These are phyloP conservation scores for Entelurus aequoreus DNA, from an alignment of 2,113 vertebrate species.

Conservation along the genomic window DNA sequence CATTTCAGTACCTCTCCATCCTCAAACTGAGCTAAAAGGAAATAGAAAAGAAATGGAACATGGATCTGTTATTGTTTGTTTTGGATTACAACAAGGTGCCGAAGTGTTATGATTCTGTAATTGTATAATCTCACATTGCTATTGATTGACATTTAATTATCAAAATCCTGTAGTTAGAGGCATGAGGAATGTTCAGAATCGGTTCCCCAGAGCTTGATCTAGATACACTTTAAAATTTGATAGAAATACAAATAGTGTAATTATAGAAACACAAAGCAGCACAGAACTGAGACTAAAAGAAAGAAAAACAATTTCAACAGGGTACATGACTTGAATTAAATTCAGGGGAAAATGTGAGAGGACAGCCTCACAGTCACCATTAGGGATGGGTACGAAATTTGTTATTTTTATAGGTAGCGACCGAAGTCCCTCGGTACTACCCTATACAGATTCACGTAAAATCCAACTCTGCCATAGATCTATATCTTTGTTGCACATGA, in stretches of 20 bases:
- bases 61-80: background rate
- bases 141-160: slow-evolving; percentile 29
- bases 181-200: slow-evolving; percentile 12
- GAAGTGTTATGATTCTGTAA: background rate
- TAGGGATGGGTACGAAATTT: too few species aligned
- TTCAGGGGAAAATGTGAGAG: too few species aligned
- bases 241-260: background rate
- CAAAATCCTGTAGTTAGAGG: slow-evolving; percentile 16
- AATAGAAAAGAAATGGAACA: slow-evolving; percentile 1
- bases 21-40: background rate
- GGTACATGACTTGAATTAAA: too few species aligned
- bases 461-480: too few species aligned
- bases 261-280: background rate
- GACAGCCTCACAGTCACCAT: too few species aligned
- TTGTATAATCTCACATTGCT: slow-evolving; percentile 22
- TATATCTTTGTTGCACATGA: too few species aligned
- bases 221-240: background rate
- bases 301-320: background rate
- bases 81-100: background rate
- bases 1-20: slow-evolving; percentile 5
- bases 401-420: too few species aligned
- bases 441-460: too few species aligned
- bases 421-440: too few species aligned
- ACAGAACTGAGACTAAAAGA: slow-evolving; percentile 4
- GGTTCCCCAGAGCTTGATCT: slow-evolving; percentile 4